A percentile compares a stretch with the other conserved stretches of the same genome.
Conservation (phyloP, 2,888 invertebrate genomes). For the Copidosoma aretas region DNA sequence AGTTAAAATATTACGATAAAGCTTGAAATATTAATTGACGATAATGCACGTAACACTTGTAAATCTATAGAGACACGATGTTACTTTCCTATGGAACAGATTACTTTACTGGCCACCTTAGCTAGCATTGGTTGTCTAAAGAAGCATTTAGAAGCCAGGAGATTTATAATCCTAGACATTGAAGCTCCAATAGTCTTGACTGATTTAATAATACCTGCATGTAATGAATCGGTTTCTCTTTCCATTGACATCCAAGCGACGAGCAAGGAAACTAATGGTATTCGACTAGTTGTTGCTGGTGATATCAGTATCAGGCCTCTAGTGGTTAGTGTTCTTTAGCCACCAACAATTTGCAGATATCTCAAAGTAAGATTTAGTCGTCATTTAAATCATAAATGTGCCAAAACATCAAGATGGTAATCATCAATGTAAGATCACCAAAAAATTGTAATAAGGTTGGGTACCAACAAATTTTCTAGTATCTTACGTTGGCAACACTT, state of each 20-base stretch:
- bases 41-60: constrained; percentile 8
- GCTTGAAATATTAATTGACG: too few species aligned
- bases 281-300: constrained; percentile 81
- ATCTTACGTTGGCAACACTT: too few species aligned
- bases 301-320: constrained; percentile 89
- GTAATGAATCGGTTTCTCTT: constrained; percentile 81
- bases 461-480: too few species aligned
- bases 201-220: constrained; percentile 83
- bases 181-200: constrained; percentile 85
- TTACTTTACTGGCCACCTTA: constrained; percentile 81
- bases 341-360: constrained; percentile 86
- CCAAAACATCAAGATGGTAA: too few species aligned
- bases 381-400: too few species aligned
- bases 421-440: too few species aligned
- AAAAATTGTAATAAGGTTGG: too few species aligned
- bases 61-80: constrained; percentile 54
- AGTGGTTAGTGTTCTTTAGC: constrained; percentile 87
- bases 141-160: constrained; percentile 92
- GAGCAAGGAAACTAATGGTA: constrained; percentile 85
- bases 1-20: background rate
- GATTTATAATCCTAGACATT: constrained; percentile 91
- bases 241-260: constrained; percentile 90
- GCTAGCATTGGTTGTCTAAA: constrained; percentile 86
- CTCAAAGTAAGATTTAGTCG: constrained; percentile 79
- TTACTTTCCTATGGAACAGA: constrained; percentile 75